Evolutionary conservation across 1,140 invertebrate genomes (phyloP), one percentile per base, ranked within the genome.

Genomic region (Aporrectodea caliginosa): DNA sequence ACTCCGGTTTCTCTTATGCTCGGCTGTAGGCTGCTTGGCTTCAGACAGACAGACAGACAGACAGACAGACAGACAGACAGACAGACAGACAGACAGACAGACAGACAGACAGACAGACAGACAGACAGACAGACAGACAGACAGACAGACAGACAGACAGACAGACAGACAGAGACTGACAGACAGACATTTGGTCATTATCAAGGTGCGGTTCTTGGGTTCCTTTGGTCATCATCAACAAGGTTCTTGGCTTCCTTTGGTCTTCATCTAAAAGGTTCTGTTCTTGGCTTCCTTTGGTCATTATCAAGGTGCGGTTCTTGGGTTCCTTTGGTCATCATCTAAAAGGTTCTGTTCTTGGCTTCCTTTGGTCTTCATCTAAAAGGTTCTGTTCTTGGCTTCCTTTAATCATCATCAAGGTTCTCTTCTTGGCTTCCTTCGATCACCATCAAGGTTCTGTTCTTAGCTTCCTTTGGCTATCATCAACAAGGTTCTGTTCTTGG

Each of bases 81-180:
- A 78, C 77, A 78, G 77, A 78, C 77, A 78, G 77, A 75, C 77
- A 78, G 77, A 75, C 77, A 78, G 77, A 78, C 77, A 78, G 77
- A 78, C 77, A 78, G 77, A 75, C 77, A 78, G 77, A 78, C 77
- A 78, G 77, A 78, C 69, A 78, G 77, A 78, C 77, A 78, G 77
- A 78, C 77, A 78, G 77, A 75, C 77, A 78, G 77, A 78, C 77
- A 78, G 77, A 78, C 69, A 78, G 77, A 78, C 77, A 78, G 77
- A 78, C 77, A 78, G 77, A 78, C 69, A 78, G 77, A 78, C 77
- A 78, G 77, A 78, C 77, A 78, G 77, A 75, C 77, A 78, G 77
- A 78, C 77, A 78, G 77, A 78, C 69, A 78, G 77, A 78, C 77
- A 78, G 69, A 78, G 6, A 76, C 43, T 70, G 34, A 76, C 75